Evolutionary conservation across 1,140 invertebrate genomes (phyloP).

Genomic region (Aethina tumida): DNA sequence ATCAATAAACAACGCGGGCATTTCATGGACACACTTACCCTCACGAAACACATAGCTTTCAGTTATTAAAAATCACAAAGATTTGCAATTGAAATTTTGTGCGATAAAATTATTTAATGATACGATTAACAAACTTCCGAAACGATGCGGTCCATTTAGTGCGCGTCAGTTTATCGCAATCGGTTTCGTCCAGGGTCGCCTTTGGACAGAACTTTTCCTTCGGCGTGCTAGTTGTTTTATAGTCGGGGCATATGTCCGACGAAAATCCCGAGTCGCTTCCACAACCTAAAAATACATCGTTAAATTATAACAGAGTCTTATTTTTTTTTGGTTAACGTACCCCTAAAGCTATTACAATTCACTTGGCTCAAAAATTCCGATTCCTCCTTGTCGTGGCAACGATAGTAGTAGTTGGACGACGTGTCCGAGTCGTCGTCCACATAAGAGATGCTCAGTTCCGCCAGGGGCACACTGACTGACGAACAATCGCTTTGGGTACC

Average conservation of each 20-base stretch:
- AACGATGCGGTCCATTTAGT: conserved; percentile 36
- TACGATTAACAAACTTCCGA: conserved; percentile 31
- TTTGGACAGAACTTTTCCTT: conserved; percentile 33
- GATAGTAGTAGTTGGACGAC: conserved; percentile 17
- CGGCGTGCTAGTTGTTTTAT: conserved; percentile 28
- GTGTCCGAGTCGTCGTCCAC: conserved; percentile 34
- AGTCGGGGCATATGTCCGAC: conserved; percentile 32
- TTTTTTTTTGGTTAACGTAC: conserved; percentile 8
- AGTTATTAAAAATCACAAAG: too few species aligned
- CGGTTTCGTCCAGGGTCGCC: conserved; percentile 29
- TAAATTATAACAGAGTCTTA: too few species aligned
- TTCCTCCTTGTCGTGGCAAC: conserved; percentile 18
- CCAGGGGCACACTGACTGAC: conserved; percentile 32
- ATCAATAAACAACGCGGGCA: too few species aligned
- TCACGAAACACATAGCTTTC: too few species aligned
- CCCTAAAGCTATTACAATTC: conserved; percentile 19
- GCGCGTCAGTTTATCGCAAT: conserved; percentile 32
- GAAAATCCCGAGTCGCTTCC: conserved; percentile 37
- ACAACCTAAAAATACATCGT: conserved; percentile 23
- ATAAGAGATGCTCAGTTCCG: conserved; percentile 32
- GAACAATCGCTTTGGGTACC: conserved; percentile 29
- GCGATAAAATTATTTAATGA: conserved; percentile 30
- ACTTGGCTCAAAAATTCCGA: conserved; percentile 11
- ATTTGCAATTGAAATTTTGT: too few species aligned
- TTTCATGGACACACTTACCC: too few species aligned